A percentile compares a stretch with the other conserved stretches of the same genome.
Conservation (phyloP, 1,140 invertebrate genomes). For the Bicyclus anynana region DNA sequence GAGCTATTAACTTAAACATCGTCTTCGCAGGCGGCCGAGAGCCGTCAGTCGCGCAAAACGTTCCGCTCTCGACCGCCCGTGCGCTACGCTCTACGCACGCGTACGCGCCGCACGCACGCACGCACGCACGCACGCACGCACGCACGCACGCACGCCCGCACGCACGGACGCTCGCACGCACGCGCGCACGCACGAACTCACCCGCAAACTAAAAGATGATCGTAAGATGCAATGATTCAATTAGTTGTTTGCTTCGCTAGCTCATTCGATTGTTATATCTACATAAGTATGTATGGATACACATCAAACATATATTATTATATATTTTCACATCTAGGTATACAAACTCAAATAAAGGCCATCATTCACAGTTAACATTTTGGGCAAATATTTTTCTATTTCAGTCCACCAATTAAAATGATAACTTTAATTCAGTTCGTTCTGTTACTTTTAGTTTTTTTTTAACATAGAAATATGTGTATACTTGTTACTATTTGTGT, state of each 20-base stretch:
- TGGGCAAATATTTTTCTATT: too few relatives aligned
- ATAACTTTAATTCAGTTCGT: too few relatives aligned
- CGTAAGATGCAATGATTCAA: slow-evolving; percentile 10
- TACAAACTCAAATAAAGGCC: neutral
- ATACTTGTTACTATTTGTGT: too few relatives aligned
- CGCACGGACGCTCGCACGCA: too few relatives aligned
- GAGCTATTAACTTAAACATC: slow-evolving; percentile 39
- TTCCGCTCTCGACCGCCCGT: slow-evolving; percentile 27
- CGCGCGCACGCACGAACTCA: too few relatives aligned
- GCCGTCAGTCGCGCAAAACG: neutral
- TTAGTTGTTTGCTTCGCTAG: slow-evolving; percentile 3
- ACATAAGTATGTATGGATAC: neutral
- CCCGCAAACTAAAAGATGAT: slow-evolving; percentile 44
- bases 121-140: too few relatives aligned
- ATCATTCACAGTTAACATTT: too few relatives aligned
- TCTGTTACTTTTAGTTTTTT: too few relatives aligned
- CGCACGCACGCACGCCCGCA: too few relatives aligned
- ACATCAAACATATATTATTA: slow-evolving; percentile 1
- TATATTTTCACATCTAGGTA: neutral
- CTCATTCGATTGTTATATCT: neutral
- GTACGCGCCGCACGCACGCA: too few relatives aligned
- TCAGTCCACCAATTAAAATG: too few relatives aligned
- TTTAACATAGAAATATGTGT: too few relatives aligned
- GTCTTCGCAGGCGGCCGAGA: slow-evolving; percentile 12
- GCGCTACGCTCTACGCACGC: slow-evolving; percentile 40